Conservation (phyloP, 2,888 invertebrate species). For the Heliconius hortense region DNA sequence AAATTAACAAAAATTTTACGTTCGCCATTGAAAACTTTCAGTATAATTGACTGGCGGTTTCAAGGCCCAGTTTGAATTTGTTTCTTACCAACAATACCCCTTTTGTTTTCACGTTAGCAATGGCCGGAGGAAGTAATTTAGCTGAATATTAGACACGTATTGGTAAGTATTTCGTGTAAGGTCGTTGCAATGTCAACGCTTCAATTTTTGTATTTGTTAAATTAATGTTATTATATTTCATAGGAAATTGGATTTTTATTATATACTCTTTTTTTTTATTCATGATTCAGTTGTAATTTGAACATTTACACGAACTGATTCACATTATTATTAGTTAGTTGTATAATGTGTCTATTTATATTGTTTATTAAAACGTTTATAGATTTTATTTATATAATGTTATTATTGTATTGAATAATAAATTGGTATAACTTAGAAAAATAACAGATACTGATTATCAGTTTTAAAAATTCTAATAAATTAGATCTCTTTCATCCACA, state of each 20-base stretch:
- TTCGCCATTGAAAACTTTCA: conserved; percentile 37
- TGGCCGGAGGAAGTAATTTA: conserved; percentile 74
- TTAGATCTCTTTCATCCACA: conserved; percentile 3
- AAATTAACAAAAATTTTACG: conserved; percentile 30
- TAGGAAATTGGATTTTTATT: neutral
- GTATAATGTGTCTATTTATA: neutral
- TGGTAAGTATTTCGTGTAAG: conserved; percentile 60
- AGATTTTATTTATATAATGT: neutral
- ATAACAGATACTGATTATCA: neutral
- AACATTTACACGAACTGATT: neutral
- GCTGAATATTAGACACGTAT: conserved; percentile 72
- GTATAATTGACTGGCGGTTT: conserved; percentile 39
- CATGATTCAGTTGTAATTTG: neutral
- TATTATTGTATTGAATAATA: neutral
- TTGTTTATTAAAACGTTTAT: too few species aligned
- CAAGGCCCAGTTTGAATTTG: conserved; percentile 43
- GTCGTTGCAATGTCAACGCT: conserved; percentile 61
- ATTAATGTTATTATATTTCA: conserved; percentile 22
- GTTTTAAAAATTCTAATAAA: conserved; percentile 7
- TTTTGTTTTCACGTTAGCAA: conserved; percentile 57
- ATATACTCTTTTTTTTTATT: neutral
- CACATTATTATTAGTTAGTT: neutral
- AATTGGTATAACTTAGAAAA: neutral
- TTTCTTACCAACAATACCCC: conserved; percentile 47
- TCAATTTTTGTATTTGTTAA: conserved; percentile 31